Evolutionary conservation across 2,113 vertebrate species (phyloP), one percentile per base, ranked within the genome.

Genomic region (Antigone vipio): DNA sequence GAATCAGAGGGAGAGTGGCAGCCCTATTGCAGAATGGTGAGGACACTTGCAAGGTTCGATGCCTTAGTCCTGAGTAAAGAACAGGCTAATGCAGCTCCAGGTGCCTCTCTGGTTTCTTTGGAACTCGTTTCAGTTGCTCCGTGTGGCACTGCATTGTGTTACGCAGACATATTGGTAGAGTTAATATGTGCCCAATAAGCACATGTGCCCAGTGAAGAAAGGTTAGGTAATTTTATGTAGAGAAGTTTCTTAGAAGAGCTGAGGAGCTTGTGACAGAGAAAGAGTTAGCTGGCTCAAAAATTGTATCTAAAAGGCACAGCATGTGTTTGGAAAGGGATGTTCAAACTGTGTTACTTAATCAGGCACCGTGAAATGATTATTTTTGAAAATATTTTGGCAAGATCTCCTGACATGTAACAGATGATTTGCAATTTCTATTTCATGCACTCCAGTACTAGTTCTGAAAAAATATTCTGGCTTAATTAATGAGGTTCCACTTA

Each of bases 301-400:
- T 20, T 67, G 2, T 75, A 8, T 72, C 76, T 85, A 27, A 73
- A 93, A 53, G 35, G 50, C 45, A 85, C 34, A 94, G 69, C 11
- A 45, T 89, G 19, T 84, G 50, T 87, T 93, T 92, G 77, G 52
- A 87, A 72, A 90, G 45, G 40, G 44, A 30, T 79, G 7, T 85
- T 62, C 34, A 59, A 77, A 50, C 16, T 87, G 35, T 49, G 27
- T 92, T 69, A 68, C 58, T 85, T 85, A 40, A 50, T 45, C 21
- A 58, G 40, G 63, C 77, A 69, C 38, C 2, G 5, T 53, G 69
- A 91, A 91, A 85, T 74, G 11, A 75, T 55, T 93, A 82, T 85
- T 96, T 89, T 76, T 94, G 81, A 85, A 94, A 93, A 95, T 83
- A 95, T 73, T 96, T 93, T 93, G 63, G 87, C 71, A 93, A 76